phyloP scores from a whole-genome alignment of 2,113 vertebrate species.

The Leptobrachium ailaonicum region DNA sequence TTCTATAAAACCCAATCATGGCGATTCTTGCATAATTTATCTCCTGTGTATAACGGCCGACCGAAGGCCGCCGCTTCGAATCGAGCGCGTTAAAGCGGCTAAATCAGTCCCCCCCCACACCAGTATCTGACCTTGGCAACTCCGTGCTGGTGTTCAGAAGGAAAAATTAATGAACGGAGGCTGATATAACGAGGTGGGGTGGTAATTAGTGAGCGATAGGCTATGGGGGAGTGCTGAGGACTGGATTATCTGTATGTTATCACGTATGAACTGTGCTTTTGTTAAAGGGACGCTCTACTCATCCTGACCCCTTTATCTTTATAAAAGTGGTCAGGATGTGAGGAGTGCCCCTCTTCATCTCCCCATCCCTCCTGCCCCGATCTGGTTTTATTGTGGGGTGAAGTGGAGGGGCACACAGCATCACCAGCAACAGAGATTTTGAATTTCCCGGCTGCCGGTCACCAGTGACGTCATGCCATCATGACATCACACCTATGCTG shows the following conservation, averaged over 20 bases:
- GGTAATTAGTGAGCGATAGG: conserved; percentile 28
- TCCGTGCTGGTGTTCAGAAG: conserved; percentile 5
- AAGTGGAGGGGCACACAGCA: too few species aligned
- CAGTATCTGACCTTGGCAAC: conserved; percentile 35
- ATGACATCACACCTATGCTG: too few species aligned
- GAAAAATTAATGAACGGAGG: conserved; percentile 38
- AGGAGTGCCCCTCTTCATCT: too few species aligned
- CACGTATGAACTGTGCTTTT: too few species aligned
- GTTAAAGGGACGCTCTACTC: too few species aligned
- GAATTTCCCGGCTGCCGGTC: too few species aligned
- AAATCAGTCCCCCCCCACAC: conserved; percentile 20
- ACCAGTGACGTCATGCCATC: too few species aligned
- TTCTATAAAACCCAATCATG: conserved; percentile 14
- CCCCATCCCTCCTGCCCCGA: too few species aligned
- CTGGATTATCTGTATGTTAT: background rate
- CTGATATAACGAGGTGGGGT: conserved; percentile 10
- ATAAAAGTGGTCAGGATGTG: too few species aligned
- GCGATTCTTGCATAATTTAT: conserved; percentile 23
- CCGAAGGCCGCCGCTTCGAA: conserved; percentile 32
- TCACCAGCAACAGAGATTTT: too few species aligned
- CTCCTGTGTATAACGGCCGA: conserved; percentile 1
- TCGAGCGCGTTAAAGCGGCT: conserved; percentile 21
- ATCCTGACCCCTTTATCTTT: too few species aligned
- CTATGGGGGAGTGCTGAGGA: conserved; percentile 21
- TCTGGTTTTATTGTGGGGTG: too few species aligned